Evolutionary conservation across 2,888 invertebrate species (phyloP).

Genomic region (Thyatira batis): DNA sequence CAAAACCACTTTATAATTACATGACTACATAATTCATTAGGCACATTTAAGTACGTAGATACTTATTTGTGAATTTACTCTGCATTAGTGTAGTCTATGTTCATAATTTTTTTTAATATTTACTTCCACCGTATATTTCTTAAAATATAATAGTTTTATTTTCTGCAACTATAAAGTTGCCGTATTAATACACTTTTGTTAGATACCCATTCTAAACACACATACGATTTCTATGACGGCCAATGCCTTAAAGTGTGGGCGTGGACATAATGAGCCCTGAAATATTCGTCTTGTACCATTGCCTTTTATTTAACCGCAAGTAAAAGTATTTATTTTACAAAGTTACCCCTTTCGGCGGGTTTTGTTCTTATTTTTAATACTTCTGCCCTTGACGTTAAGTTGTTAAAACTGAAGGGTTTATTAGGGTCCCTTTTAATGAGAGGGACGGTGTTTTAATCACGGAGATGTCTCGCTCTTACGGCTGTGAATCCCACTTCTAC

Average conservation of each 20-base stretch:
- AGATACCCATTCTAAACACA: not conserved
- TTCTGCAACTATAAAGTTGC: too few species aligned
- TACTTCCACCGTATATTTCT: too few species aligned
- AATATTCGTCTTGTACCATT: conserved; percentile 21
- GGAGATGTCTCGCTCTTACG: too few species aligned
- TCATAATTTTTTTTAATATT: too few species aligned
- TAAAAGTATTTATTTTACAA: conserved; percentile 21
- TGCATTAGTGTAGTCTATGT: too few species aligned
- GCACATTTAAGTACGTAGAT: too few species aligned
- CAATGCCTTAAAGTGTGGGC: conserved; percentile 21
- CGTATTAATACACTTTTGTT: too few species aligned
- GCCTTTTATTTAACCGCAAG: conserved; percentile 9
- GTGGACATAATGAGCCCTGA: conserved; percentile 27
- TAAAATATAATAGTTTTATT: too few species aligned
- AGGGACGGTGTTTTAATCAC: not conserved
- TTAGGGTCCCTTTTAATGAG: not conserved
- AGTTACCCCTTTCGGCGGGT: conserved; percentile 10
- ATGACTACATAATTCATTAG: too few species aligned
- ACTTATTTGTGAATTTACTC: too few species aligned
- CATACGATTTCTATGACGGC: not conserved
- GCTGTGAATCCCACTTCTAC: too few species aligned
- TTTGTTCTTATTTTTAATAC: conserved; percentile 1
- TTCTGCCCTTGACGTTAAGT: not conserved
- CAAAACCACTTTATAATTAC: too few species aligned
- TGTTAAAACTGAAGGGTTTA: not conserved